These are phyloP conservation scores for Girardinus metallicus DNA, from an alignment of 2,797 vertebrate species.

Conservation along the genomic window DNA sequence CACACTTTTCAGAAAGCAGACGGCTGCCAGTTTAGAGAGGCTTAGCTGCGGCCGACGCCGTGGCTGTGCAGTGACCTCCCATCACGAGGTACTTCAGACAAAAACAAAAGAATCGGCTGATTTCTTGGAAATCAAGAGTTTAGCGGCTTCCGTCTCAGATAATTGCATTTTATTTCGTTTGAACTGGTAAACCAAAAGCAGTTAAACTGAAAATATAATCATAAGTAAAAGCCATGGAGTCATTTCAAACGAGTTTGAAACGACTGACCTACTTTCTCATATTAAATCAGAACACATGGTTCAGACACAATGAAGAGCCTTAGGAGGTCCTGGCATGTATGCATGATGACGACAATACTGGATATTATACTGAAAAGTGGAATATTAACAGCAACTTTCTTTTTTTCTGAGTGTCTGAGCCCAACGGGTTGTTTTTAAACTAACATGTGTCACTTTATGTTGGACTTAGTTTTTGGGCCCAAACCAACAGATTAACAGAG, in stretches of 20 bases:
- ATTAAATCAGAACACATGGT: neutral
- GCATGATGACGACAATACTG: neutral
- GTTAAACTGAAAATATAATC: neutral
- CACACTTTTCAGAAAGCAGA: too few relatives aligned
- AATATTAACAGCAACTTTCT: too few relatives aligned
- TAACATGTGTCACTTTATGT: neutral
- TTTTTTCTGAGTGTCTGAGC: neutral
- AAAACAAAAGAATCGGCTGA: neutral
- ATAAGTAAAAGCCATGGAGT: neutral
- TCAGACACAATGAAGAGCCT: neutral
- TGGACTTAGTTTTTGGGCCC: neutral
- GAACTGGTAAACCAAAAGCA: neutral
- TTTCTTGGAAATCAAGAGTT: neutral
- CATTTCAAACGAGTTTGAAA: too few relatives aligned
- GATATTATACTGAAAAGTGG: too few relatives aligned
- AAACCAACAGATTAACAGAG: neutral
- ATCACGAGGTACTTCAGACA: conserved; percentile 4
- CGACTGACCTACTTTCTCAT: neutral
- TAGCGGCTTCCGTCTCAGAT: neutral
- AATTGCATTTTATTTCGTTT: neutral
- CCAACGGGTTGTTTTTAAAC: neutral
- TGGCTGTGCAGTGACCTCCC: conserved; percentile 1
- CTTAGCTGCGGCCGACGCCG: conserved; percentile 6
- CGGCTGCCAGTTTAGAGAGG: neutral
- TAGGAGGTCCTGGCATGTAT: neutral